These are phyloP conservation scores for Gila orcuttii DNA, from an alignment of 2,113 vertebrate species.

Conservation along the genomic window DNA sequence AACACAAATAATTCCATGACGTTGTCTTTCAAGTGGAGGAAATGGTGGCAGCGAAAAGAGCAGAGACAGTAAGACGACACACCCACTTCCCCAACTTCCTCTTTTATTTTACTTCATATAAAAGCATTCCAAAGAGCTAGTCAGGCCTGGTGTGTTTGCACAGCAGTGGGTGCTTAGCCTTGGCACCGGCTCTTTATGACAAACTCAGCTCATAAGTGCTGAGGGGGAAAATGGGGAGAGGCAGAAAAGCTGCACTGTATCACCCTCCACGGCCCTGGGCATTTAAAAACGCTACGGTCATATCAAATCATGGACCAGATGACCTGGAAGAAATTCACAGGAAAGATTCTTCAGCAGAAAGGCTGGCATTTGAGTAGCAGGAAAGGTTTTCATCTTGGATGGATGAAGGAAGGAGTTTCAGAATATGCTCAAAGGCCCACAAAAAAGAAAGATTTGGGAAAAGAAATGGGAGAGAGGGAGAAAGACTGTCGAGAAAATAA, in stretches of 20 bases:
- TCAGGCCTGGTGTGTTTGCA: constrained; percentile 80
- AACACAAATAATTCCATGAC: constrained; percentile 72
- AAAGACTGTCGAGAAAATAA: constrained; percentile 76
- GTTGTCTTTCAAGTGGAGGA: constrained; percentile 64
- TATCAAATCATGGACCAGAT: constrained; percentile 56
- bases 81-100: constrained; percentile 71
- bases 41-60: constrained; percentile 72
- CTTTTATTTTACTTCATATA: constrained; percentile 78
- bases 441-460: constrained; percentile 17
- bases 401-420: constrained; percentile 43
- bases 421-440: not conserved
- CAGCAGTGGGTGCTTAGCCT: constrained; percentile 73
- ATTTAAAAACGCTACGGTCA: constrained; percentile 68
- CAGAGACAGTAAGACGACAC: constrained; percentile 70
- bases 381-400: constrained; percentile 13
- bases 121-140: constrained; percentile 78
- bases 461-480: constrained; percentile 56
- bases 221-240: constrained; percentile 70
- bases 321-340: constrained; percentile 57
- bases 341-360: constrained; percentile 10
- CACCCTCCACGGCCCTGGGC: constrained; percentile 71
- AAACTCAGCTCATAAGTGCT: constrained; percentile 78
- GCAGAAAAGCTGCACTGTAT: constrained; percentile 67
- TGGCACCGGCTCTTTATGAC: constrained; percentile 72
- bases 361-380: not conserved